A percentile compares a stretch with the other conserved stretches of the same genome.
phyloP scores from a whole-genome alignment of 2,797 vertebrate species.

The Xenopus petersii region DNA sequence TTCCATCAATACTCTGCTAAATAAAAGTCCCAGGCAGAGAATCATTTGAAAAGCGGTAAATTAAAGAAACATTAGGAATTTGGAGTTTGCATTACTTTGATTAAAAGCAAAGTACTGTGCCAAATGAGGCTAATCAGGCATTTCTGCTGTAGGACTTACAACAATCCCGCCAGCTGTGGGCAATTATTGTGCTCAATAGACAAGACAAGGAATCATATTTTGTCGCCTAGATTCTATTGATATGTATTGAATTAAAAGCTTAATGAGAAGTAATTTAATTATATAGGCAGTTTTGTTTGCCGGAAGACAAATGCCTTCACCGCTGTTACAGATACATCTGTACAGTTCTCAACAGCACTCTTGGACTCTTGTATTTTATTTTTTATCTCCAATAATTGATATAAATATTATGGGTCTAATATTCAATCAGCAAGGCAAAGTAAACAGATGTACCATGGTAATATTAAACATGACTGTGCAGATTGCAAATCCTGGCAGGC shows the following conservation, averaged over 20 bases:
- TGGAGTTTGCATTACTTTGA: conserved; percentile 41
- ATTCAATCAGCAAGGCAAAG: background rate
- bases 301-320: conserved; percentile 9
- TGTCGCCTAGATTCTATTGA: conserved; percentile 31
- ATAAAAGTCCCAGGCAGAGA: conserved; percentile 23
- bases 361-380: background rate
- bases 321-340: background rate
- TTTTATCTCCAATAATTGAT: background rate
- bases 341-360: background rate
- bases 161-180: conserved; percentile 30
- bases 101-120: conserved; percentile 36
- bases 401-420: background rate
- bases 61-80: conserved; percentile 5
- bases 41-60: conserved; percentile 15
- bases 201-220: conserved; percentile 37
- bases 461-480: background rate
- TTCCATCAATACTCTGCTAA: conserved; percentile 26
- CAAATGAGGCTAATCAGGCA: conserved; percentile 25
- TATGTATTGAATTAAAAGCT: conserved; percentile 27
- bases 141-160: conserved; percentile 19
- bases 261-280: conserved; percentile 35
- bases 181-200: conserved; percentile 43
- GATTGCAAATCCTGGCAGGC: background rate
- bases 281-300: conserved; percentile 17
- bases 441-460: background rate